phyloP scores from a whole-genome alignment of 1,140 invertebrate species.

The Apocrypta bakeri region DNA sequence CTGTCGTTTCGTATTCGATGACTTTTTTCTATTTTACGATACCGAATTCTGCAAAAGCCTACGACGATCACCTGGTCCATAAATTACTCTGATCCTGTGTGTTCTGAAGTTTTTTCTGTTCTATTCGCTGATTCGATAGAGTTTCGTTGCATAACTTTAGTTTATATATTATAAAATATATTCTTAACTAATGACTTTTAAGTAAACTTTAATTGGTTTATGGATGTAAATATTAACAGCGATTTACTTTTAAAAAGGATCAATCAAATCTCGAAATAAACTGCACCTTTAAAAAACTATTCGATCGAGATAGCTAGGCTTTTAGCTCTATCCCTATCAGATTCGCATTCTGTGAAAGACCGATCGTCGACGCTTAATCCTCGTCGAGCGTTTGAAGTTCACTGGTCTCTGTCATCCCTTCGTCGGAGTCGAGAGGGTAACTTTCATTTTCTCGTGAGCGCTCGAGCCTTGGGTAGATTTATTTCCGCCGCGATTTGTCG shows the following conservation, averaged over 20 bases:
- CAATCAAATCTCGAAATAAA: background rate
- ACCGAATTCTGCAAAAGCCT: background rate
- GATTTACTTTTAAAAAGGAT: too few species aligned
- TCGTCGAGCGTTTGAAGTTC: slow-evolving; percentile 23
- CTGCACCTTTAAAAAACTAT: background rate
- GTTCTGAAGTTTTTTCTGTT: too few species aligned
- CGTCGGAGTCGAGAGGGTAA: background rate
- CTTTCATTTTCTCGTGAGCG: slow-evolving; percentile 18
- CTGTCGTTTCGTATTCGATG: background rate
- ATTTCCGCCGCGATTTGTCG: background rate
- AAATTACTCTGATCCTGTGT: background rate
- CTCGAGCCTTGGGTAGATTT: slow-evolving; percentile 4
- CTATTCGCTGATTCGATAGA: too few species aligned
- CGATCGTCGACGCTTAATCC: slow-evolving; percentile 22
- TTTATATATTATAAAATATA: too few species aligned
- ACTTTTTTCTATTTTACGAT: background rate
- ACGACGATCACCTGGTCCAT: background rate
- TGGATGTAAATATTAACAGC: too few species aligned
- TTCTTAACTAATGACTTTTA: too few species aligned
- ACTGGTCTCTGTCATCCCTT: background rate
- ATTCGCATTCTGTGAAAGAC: background rate
- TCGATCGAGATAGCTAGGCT: background rate
- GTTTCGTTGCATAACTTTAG: too few species aligned
- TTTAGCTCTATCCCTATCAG: background rate
- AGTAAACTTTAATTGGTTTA: too few species aligned